These are phyloP conservation scores for Solea senegalensis DNA, from an alignment of 2,113 vertebrate species.

Conservation along the genomic window DNA sequence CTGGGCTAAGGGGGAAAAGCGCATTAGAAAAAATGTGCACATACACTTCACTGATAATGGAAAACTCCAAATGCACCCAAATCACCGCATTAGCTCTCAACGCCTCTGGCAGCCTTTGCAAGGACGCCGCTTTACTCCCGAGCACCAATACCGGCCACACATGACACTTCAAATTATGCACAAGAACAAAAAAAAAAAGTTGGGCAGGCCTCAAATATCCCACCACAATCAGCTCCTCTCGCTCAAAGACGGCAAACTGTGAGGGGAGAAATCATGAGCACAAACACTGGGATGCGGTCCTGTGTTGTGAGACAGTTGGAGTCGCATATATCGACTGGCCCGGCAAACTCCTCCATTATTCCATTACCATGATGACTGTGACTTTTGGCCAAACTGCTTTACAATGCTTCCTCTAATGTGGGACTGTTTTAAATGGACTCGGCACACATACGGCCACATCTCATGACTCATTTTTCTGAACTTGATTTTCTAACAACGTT, in stretches of 20 bases:
- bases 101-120: constrained; percentile 53
- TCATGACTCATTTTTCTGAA: constrained; percentile 63
- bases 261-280: constrained; percentile 31
- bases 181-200: constrained; percentile 27
- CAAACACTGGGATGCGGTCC: constrained; percentile 32
- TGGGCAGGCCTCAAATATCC: constrained; percentile 41
- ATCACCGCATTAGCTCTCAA: constrained; percentile 51
- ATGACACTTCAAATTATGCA: constrained; percentile 60
- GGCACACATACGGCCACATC: constrained; percentile 50
- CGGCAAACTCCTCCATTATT: constrained; percentile 49
- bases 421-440: constrained; percentile 45
- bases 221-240: constrained; percentile 38
- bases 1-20: constrained; percentile 12
- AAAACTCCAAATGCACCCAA: constrained; percentile 67
- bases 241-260: constrained; percentile 22
- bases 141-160: constrained; percentile 47
- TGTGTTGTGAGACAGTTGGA: constrained; percentile 47
- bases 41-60: constrained; percentile 52
- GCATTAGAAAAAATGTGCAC: constrained; percentile 58
- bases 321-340: constrained; percentile 28
- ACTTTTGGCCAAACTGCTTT: constrained; percentile 48
- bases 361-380: constrained; percentile 47
- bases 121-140: constrained; percentile 41
- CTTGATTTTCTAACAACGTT: constrained; percentile 69
- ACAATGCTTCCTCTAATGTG: constrained; percentile 30